phyloP scores from a whole-genome alignment of 1,140 invertebrate genomes.

The Brachionus rotundiformis region DNA sequence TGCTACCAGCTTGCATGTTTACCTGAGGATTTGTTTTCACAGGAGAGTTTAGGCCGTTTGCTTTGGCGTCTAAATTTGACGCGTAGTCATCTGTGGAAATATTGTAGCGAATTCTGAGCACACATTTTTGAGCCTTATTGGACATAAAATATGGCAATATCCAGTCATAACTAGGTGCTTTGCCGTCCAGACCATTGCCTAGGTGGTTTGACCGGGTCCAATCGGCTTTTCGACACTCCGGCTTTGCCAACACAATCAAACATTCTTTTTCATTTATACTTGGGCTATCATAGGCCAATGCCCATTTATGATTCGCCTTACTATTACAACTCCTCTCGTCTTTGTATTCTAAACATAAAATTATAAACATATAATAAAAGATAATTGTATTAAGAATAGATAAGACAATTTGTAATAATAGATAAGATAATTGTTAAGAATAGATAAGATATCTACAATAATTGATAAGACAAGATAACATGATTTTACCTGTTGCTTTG shows the following conservation, averaged over 20 bases:
- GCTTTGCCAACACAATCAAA: constrained; percentile 56
- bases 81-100: constrained; percentile 63
- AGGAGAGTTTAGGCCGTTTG: constrained; percentile 56
- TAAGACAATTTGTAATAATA: background rate
- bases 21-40: constrained; percentile 55
- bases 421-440: too few species aligned
- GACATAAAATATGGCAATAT: constrained; percentile 63
- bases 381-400: background rate
- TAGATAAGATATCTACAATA: too few species aligned
- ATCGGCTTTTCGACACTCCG: constrained; percentile 58
- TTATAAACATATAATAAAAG: background rate
- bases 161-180: constrained; percentile 58
- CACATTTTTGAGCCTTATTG: constrained; percentile 58
- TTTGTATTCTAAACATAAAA: background rate
- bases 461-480: background rate
- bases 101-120: constrained; percentile 63
- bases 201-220: constrained; percentile 63
- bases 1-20: constrained; percentile 53
- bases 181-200: constrained; percentile 59
- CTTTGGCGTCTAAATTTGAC: constrained; percentile 57
- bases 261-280: constrained; percentile 57
- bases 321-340: constrained; percentile 12
- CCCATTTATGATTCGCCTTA: constrained; percentile 57
- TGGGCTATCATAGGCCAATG: constrained; percentile 59
- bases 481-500: constrained; percentile 49